Conservation (phyloP, 2,888 invertebrate genomes). For the Helleia helle region DNA sequence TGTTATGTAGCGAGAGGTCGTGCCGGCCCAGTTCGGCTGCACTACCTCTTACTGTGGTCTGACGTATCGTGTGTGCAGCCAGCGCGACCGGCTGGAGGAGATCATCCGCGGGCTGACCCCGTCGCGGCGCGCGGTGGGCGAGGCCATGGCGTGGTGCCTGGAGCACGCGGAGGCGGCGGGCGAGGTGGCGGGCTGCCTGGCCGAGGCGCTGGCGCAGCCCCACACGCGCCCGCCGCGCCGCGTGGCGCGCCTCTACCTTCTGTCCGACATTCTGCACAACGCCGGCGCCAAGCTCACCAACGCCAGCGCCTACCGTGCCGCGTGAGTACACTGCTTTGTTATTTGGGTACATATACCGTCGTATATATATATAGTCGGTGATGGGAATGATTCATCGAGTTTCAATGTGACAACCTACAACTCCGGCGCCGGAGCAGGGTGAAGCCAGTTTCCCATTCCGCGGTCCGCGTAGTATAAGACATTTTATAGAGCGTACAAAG, state of each 20-base stretch:
- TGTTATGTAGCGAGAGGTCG: too few relatives aligned
- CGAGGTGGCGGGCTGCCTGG: slow-evolving; percentile 93
- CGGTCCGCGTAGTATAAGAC: too few relatives aligned
- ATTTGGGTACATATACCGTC: too few relatives aligned
- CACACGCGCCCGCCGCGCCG: slow-evolving; percentile 82
- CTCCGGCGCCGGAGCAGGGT: too few relatives aligned
- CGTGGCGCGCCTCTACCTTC: slow-evolving; percentile 93
- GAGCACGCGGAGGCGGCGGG: slow-evolving; percentile 98
- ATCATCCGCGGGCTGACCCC: slow-evolving; percentile 89
- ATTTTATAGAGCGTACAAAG: too few relatives aligned
- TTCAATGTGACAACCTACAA: too few relatives aligned
- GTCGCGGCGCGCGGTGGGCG: slow-evolving; percentile 87
- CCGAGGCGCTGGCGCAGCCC: slow-evolving; percentile 87
- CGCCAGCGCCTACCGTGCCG: slow-evolving; percentile 92
- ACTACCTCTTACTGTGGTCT: too few relatives aligned
- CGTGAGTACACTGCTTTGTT: slow-evolving; percentile 81
- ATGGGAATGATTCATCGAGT: too few relatives aligned
- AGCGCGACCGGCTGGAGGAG: slow-evolving; percentile 94
- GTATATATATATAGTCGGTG: too few relatives aligned
- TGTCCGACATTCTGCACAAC: slow-evolving; percentile 97
- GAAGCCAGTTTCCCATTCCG: too few relatives aligned
- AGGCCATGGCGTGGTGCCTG: slow-evolving; percentile 99
- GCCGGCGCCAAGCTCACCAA: slow-evolving; percentile 97
- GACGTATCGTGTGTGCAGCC: too few relatives aligned
- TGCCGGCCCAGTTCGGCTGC: too few relatives aligned